Evolutionary conservation across 2,797 vertebrate species (phyloP).

Genomic region (Semaprochilodus insignis): DNA sequence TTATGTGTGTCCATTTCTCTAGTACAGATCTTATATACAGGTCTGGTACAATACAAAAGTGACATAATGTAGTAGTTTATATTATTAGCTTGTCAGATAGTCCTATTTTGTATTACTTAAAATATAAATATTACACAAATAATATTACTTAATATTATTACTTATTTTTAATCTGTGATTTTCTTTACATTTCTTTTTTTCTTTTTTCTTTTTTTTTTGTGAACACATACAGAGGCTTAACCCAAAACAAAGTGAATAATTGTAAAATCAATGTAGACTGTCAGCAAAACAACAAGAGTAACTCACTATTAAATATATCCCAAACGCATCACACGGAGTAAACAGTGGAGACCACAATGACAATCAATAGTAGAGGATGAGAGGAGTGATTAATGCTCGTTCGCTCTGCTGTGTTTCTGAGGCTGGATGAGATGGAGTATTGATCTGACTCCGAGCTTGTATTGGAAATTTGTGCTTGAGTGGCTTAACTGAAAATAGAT

Average conservation of each 20-base stretch:
- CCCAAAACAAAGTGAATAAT: neutral
- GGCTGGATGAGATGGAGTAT: conserved; percentile 61
- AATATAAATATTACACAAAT: neutral
- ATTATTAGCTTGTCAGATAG: neutral
- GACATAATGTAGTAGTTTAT: too few species aligned
- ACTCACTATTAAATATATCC: conserved; percentile 10
- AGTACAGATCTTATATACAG: neutral
- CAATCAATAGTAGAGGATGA: conserved; percentile 24
- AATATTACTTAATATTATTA: too few species aligned
- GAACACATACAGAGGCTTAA: neutral
- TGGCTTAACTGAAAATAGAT: conserved; percentile 69
- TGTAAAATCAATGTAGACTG: conserved; percentile 5
- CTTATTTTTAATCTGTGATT: too few species aligned
- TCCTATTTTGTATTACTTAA: neutral
- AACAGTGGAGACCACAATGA: conserved; percentile 8
- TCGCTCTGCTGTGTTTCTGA: conserved; percentile 15
- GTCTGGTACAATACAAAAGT: neutral
- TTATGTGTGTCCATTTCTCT: conserved; percentile 50
- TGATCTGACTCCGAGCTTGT: conserved; percentile 62
- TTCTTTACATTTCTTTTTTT: neutral
- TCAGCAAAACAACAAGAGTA: neutral
- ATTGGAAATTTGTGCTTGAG: conserved; percentile 56
- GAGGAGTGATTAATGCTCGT: conserved; percentile 9
- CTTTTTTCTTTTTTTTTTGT: neutral
- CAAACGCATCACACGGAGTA: neutral